Evolutionary conservation across 2,797 vertebrate genomes (phyloP).

Genomic region (Lycodopsis pacificus): DNA sequence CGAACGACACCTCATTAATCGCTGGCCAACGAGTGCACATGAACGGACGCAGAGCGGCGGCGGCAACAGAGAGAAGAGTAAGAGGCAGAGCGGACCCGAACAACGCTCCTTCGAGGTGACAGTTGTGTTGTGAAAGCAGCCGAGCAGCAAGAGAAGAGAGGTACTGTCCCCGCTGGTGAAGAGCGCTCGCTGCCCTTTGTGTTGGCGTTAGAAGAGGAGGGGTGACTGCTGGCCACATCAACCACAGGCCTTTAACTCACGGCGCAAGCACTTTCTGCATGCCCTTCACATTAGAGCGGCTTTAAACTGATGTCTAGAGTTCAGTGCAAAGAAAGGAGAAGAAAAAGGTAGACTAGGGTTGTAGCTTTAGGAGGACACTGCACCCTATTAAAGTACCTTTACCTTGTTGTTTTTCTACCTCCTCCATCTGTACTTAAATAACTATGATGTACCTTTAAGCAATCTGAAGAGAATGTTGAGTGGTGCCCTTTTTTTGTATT

Average conservation of each 20-base stretch:
- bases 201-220: conserved; percentile 64
- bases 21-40: conserved; percentile 12
- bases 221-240: conserved; percentile 83
- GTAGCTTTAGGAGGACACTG: conserved; percentile 32
- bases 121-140: conserved; percentile 54
- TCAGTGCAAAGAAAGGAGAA: conserved; percentile 11
- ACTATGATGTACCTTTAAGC: not conserved
- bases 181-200: conserved; percentile 77
- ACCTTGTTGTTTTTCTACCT: not conserved
- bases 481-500: not conserved
- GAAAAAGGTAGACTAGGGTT: conserved; percentile 13
- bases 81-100: conserved; percentile 23
- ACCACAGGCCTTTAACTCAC: conserved; percentile 80
- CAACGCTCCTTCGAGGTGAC: conserved; percentile 58
- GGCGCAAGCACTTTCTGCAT: conserved; percentile 72
- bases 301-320: conserved; percentile 62
- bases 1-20: conserved; percentile 31
- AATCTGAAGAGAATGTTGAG: too few species aligned
- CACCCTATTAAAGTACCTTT: conserved; percentile 22
- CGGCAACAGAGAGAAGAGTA: conserved; percentile 18
- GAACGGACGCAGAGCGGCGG: conserved; percentile 12
- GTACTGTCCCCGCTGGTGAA: conserved; percentile 75
- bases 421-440: conserved; percentile 4
- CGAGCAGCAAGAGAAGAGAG: conserved; percentile 58
- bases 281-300: conserved; percentile 74